Evolutionary conservation across 2,888 invertebrate genomes (phyloP).

Genomic region (Apotomis capreana): DNA sequence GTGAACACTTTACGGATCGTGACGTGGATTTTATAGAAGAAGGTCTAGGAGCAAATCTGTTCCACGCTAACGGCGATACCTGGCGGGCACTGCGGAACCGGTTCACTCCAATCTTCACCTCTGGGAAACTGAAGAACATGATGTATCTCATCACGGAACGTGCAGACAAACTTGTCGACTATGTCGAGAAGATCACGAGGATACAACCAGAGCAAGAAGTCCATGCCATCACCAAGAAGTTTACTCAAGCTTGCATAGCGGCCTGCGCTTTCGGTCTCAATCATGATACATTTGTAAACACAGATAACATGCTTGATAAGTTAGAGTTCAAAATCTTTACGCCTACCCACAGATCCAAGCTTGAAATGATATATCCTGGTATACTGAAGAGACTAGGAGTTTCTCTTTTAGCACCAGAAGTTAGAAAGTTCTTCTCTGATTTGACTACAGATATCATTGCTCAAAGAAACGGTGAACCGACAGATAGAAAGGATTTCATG

Average conservation of each 20-base stretch:
- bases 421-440: constrained; percentile 13
- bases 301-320: not conserved
- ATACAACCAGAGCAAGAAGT: not conserved
- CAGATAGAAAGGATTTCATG: constrained; percentile 14
- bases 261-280: constrained; percentile 23
- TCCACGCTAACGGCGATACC: constrained; percentile 10
- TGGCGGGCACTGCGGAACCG: constrained; percentile 7
- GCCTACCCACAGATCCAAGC: constrained; percentile 5
- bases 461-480: constrained; percentile 13
- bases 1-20: constrained; percentile 2
- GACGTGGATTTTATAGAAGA: constrained; percentile 9
- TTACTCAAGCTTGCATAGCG: constrained; percentile 25
- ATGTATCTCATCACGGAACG: constrained; percentile 8
- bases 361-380: constrained; percentile 22
- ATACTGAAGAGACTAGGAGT: constrained; percentile 15
- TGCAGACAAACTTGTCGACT: constrained; percentile 1
- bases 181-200: constrained; percentile 6
- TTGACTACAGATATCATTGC: constrained; percentile 3
- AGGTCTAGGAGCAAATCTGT: constrained; percentile 18
- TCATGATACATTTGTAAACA: constrained; percentile 1
- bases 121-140: constrained; percentile 17
- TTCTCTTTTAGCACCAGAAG: constrained; percentile 9
- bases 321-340: constrained; percentile 17
- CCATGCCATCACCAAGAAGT: constrained; percentile 8
- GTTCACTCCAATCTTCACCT: constrained; percentile 11